Conservation (phyloP, 2,888 invertebrate genomes). For the Amorpha juglandis region DNA sequence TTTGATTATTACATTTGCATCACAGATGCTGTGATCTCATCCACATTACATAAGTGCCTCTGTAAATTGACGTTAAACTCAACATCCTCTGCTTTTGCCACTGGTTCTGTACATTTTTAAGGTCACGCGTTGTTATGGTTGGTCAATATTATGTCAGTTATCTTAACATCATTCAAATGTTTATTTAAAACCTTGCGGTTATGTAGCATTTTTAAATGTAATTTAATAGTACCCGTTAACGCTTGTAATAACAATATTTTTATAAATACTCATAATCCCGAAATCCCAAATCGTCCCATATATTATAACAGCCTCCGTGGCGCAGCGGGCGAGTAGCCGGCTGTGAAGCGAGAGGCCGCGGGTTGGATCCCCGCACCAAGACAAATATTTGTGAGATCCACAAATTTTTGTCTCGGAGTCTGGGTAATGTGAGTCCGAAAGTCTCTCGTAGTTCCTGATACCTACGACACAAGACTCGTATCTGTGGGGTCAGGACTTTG, state of each 20-base stretch:
- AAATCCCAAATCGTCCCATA: too few relatives aligned
- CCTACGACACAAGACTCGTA: too few relatives aligned
- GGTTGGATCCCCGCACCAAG: too few relatives aligned
- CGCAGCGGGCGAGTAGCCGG: too few relatives aligned
- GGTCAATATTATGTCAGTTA: constrained; percentile 16
- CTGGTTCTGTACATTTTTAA: constrained; percentile 31
- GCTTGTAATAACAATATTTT: neutral
- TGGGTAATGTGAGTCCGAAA: too few relatives aligned
- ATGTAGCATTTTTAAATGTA: neutral
- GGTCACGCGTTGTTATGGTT: constrained; percentile 17
- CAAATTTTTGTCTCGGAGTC: too few relatives aligned
- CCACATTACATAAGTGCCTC: constrained; percentile 48
- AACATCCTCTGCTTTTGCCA: constrained; percentile 51
- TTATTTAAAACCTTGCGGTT: neutral
- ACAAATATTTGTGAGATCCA: too few relatives aligned
- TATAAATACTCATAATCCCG: too few relatives aligned
- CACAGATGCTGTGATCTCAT: constrained; percentile 59
- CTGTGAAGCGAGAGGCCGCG: too few relatives aligned
- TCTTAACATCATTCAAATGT: neutral
- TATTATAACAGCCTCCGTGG: too few relatives aligned
- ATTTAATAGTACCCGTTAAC: neutral
- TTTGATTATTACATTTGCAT: constrained; percentile 50
- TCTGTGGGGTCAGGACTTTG: too few relatives aligned
- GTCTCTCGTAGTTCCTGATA: too few relatives aligned
- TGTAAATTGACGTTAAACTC: constrained; percentile 66